Percentiles rank a stretch among this genome's conserved stretches.
These are phyloP conservation scores for Electrophaes corylata DNA, from an alignment of 2,888 invertebrate genomes.

Conservation along the genomic window DNA sequence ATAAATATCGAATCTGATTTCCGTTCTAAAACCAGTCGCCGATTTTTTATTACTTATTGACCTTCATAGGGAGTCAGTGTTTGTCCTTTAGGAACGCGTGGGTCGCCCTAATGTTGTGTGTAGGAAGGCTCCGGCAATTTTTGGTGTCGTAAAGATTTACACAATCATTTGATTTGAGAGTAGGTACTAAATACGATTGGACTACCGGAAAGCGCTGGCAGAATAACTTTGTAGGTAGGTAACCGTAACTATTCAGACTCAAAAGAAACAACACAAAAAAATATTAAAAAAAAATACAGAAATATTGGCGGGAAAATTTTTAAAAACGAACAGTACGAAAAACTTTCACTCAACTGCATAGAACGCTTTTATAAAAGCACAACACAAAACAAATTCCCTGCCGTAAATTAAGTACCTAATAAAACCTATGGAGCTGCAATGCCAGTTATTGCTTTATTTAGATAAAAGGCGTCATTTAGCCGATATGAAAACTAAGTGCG, in stretches of 20 bases:
- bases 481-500: constrained; percentile 59
- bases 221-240: not conserved
- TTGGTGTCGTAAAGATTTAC: constrained; percentile 54
- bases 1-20: constrained; percentile 76
- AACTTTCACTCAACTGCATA: too few relatives aligned
- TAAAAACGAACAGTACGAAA: too few relatives aligned
- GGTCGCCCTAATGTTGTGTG: constrained; percentile 51
- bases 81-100: constrained; percentile 59
- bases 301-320: constrained; percentile 4
- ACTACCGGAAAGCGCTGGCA: not conserved
- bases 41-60: constrained; percentile 64
- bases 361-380: too few relatives aligned
- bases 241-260: not conserved
- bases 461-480: constrained; percentile 60
- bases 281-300: not conserved
- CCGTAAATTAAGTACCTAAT: not conserved
- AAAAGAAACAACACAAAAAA: not conserved
- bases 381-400: not conserved
- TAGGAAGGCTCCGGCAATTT: constrained; percentile 51
- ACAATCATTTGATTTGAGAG: constrained; percentile 33
- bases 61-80: constrained; percentile 62
- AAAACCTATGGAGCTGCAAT: constrained; percentile 48
- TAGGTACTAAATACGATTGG: not conserved
- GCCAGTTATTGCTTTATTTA: constrained; percentile 67
- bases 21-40: constrained; percentile 61